phyloP scores from a whole-genome alignment of 1,140 invertebrate species.

The Solenopsis invicta region DNA sequence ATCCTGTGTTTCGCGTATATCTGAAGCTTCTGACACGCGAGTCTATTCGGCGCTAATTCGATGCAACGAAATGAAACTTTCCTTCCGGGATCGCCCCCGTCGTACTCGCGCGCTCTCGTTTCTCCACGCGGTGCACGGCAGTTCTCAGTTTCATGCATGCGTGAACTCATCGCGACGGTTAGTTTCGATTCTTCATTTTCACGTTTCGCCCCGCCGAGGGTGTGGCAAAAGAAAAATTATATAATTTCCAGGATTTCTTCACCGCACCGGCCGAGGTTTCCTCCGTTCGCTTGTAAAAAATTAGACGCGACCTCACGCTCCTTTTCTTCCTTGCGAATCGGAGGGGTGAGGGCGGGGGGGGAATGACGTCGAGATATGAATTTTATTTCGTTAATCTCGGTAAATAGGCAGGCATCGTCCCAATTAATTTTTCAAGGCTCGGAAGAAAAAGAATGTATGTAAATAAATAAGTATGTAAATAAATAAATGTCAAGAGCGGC shows the following conservation, averaged over 20 bases:
- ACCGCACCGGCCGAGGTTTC: slow-evolving; percentile 26
- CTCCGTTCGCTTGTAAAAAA: not conserved
- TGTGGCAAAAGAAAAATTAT: slow-evolving; percentile 61
- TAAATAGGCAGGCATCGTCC: not conserved
- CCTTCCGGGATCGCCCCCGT: slow-evolving; percentile 82
- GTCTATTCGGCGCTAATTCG: slow-evolving; percentile 75
- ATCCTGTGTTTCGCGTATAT: not conserved
- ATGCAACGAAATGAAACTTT: slow-evolving; percentile 82
- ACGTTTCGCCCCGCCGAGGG: slow-evolving; percentile 27
- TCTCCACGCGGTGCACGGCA: slow-evolving; percentile 11
- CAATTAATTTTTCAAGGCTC: not conserved
- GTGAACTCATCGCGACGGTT: slow-evolving; percentile 77
- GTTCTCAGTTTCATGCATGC: slow-evolving; percentile 75
- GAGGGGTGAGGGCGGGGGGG: too few relatives aligned
- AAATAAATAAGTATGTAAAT: not conserved
- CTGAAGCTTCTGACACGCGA: slow-evolving; percentile 30
- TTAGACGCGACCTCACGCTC: slow-evolving; percentile 7
- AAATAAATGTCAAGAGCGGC: not conserved
- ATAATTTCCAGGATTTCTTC: slow-evolving; percentile 62
- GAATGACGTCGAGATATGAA: not conserved
- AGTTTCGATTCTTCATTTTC: slow-evolving; percentile 64
- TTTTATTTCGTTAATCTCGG: not conserved
- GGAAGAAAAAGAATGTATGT: not conserved
- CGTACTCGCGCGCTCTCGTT: slow-evolving; percentile 56
- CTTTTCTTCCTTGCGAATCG: not conserved